phyloP scores from a whole-genome alignment of 2,113 vertebrate species.

The Asarcornis scutulata region DNA sequence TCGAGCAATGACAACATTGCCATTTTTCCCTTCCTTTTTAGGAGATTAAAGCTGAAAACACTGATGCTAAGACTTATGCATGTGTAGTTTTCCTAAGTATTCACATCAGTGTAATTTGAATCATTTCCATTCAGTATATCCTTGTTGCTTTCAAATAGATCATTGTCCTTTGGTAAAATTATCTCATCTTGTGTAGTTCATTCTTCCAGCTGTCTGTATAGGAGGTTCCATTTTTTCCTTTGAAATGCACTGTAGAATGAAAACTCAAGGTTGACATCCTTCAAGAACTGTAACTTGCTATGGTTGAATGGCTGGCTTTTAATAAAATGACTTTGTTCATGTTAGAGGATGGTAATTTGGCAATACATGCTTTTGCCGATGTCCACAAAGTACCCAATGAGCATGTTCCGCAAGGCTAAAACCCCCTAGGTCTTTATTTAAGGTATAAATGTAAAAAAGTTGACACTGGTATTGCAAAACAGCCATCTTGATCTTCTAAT shows the following conservation, averaged over 20 bases:
- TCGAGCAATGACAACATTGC: neutral
- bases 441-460: neutral
- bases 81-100: neutral
- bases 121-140: neutral
- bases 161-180: constrained; percentile 1
- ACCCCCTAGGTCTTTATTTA: neutral
- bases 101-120: neutral
- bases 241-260: neutral
- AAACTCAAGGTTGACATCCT: constrained; percentile 34
- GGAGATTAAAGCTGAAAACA: constrained; percentile 26
- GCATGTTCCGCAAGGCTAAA: neutral
- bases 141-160: constrained; percentile 6
- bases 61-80: neutral
- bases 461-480: neutral
- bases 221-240: neutral
- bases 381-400: neutral
- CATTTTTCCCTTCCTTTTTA: neutral
- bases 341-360: constrained; percentile 17
- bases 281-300: constrained; percentile 10
- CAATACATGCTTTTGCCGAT: neutral
- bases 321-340: neutral
- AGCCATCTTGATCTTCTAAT: neutral
- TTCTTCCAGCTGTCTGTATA: neutral
- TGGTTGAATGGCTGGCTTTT: neutral
- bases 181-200: neutral